Base-by-base conservation (phyloP, 1,140 invertebrate species). In the Leguminivora glycinivorella region DNA sequence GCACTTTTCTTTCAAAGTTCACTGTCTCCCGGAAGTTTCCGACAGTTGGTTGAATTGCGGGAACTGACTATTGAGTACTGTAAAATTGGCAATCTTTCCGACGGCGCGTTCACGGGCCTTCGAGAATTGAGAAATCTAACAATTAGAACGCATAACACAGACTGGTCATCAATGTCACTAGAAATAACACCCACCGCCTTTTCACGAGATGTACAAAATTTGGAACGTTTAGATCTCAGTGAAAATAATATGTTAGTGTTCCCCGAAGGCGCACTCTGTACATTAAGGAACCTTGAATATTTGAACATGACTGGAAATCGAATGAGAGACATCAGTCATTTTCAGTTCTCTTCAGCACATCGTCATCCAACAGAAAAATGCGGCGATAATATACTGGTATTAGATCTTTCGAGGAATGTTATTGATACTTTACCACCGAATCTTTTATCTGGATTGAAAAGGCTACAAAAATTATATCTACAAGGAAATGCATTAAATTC, bases 51-150 rank as follows among this genome's bases (percentile, higher is more conserved):
- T 34, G 96, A 98, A 84, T 91, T 98, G 56, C 94, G 94, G 56
- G 95, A 97, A 74, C 93, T 98, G 4, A 95, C 95, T 10, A 96
- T 98, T 69, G 97, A 98, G 84, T 96, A 96, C 76, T 98, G 97
- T 90, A 97, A 97, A 91, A 96, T 98, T 71, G 95, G 95, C 34
- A 97, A 97, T 83, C 92, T 98, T 22, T 96, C 97, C 2, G 95
- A 96, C 67, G 96, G 96, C 14, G 96, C 96, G 0, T 97, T 98
- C 78, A 94, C 94, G 12, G 96, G 96, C 2, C 93, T 98, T 12
- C 94, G 95, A 52, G 95, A 97, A 84, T 92, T 98, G 56, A 93
- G 96, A 70, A 97, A 97, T 88, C 93, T 98, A 34, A 97, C 97
- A 2, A 93, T 98, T 60, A 94, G 96, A 75, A 98, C 97, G 10